Evolutionary conservation across 2,888 invertebrate genomes (phyloP).

Genomic region (Andrena praecox): DNA sequence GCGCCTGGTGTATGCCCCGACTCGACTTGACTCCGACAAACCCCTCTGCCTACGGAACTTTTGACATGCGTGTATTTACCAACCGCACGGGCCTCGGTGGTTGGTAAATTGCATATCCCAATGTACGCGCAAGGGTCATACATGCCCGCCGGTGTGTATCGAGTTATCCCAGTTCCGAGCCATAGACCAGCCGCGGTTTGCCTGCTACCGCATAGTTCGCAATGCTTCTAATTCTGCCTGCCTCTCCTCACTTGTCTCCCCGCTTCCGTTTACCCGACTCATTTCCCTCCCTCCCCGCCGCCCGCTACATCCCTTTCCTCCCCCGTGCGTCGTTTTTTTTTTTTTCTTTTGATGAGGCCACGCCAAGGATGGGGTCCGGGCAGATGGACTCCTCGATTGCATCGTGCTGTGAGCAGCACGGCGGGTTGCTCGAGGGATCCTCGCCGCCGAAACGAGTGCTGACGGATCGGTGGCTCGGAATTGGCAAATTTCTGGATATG

Average conservation of each 20-base stretch:
- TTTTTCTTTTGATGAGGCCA: background rate
- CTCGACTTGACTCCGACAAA: constrained; percentile 16
- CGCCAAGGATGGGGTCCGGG: background rate
- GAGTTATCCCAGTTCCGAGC: constrained; percentile 72
- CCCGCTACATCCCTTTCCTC: background rate
- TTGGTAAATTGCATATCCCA: constrained; percentile 74
- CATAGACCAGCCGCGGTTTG: constrained; percentile 66
- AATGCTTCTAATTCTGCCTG: constrained; percentile 70
- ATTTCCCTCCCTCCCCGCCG: constrained; percentile 11
- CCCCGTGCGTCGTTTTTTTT: background rate
- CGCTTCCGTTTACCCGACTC: constrained; percentile 37
- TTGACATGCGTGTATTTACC: constrained; percentile 70
- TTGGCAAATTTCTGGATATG: no score
- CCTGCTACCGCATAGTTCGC: constrained; percentile 70
- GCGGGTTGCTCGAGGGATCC: background rate
- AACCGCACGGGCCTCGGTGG: constrained; percentile 57
- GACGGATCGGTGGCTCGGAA: no score
- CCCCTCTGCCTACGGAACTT: constrained; percentile 55
- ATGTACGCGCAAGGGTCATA: constrained; percentile 61
- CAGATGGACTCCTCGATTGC: constrained; percentile 1
- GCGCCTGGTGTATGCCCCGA: constrained; percentile 3
- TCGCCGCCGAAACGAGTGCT: background rate
- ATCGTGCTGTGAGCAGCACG: background rate
- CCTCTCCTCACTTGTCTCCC: constrained; percentile 40
- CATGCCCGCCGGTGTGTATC: constrained; percentile 69